Evolutionary conservation across 2,113 vertebrate genomes (phyloP), one percentile per base, ranked within the genome.

Genomic region (Phrynosoma blainvillii): DNA sequence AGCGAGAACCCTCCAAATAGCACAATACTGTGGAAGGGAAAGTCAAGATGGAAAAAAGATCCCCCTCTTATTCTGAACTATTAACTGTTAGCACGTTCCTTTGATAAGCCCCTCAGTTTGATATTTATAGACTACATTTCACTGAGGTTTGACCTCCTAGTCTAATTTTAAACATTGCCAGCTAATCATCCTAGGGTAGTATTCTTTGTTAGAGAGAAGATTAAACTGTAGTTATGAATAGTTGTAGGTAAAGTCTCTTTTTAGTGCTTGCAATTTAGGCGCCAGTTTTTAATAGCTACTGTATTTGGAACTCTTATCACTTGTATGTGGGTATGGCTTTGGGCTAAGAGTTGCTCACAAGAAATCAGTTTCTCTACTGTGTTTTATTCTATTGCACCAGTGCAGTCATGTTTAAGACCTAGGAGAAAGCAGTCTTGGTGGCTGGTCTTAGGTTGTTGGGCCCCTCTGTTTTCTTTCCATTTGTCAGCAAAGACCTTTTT

Each of bases 231-330:
- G 40, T 76, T 87, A 79, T 65, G 23, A 71, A 20, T 52, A 21
- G 68, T 66, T 66, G 74, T 52, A 52, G 20, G 16, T 59, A 42
- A 59, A 42, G 5, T 79, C 11, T n/a, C 42, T 79, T 87, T 68
- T 79, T 18, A 27, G 32, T 75, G 23, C 54, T 6, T 16, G 65
- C 30, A 80, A 10, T 47, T 23, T 6, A 47, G 68, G 78, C 47
- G 87, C 74, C 68, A 78, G 73, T 47, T 90, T 90, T 68, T 87
- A 89, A 90, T 90, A 92, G 89, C 59, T 81, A 86, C 82, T 85
- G 6, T 88, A n/a, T 0, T 54, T 68, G 59, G 47, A 42, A 56
- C 36, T 59, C 62, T 71, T 12, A 71, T 9, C 25, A 62, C 23
- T 16, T 32, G 36, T 30, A 16, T 9, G 18, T n/a, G 68, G 40